These are phyloP conservation scores for Adoxophyes honmai DNA, from an alignment of 1,140 invertebrate genomes.

Conservation along the genomic window DNA sequence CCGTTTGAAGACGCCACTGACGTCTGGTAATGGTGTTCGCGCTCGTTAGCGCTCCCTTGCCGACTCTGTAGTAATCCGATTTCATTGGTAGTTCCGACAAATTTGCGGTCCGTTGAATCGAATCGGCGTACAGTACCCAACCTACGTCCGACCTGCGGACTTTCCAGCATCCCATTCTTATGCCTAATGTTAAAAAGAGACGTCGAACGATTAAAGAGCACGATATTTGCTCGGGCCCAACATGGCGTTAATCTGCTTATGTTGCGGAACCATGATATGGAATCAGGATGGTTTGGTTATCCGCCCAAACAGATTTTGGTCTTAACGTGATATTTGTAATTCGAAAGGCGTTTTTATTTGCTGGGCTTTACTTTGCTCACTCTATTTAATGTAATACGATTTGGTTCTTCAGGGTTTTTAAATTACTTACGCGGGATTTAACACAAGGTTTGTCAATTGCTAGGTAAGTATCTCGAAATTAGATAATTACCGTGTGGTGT, in stretches of 20 bases:
- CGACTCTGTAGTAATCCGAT: slow-evolving; percentile 60
- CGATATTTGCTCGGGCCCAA: slow-evolving; percentile 27
- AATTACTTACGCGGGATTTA: too few relatives aligned
- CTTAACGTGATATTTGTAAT: slow-evolving; percentile 32
- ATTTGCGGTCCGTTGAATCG: slow-evolving; percentile 60
- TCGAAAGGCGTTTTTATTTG: slow-evolving; percentile 17
- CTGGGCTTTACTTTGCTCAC: too few relatives aligned
- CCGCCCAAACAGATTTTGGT: slow-evolving; percentile 31
- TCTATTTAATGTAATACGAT: too few relatives aligned
- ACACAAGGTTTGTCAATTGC: too few relatives aligned
- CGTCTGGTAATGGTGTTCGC: slow-evolving; percentile 48
- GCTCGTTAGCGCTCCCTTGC: slow-evolving; percentile 55
- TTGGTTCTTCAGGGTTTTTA: too few relatives aligned
- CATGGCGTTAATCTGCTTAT: slow-evolving; percentile 34
- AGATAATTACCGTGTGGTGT: too few relatives aligned
- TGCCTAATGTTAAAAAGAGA: slow-evolving; percentile 17
- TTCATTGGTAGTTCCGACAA: slow-evolving; percentile 64
- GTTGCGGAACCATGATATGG: slow-evolving; percentile 17
- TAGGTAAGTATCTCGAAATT: too few relatives aligned
- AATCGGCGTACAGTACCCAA: slow-evolving; percentile 19
- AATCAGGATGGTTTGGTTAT: slow-evolving; percentile 28
- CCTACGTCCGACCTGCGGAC: slow-evolving; percentile 23
- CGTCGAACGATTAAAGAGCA: slow-evolving; percentile 26
- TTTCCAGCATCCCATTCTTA: slow-evolving; percentile 20
- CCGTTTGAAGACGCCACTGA: slow-evolving; percentile 42